A percentile compares a stretch with the other conserved stretches of the same genome.
Evolutionary conservation across 1,140 invertebrate genomes (phyloP).

Genomic region (Diorhabda carinulata): DNA sequence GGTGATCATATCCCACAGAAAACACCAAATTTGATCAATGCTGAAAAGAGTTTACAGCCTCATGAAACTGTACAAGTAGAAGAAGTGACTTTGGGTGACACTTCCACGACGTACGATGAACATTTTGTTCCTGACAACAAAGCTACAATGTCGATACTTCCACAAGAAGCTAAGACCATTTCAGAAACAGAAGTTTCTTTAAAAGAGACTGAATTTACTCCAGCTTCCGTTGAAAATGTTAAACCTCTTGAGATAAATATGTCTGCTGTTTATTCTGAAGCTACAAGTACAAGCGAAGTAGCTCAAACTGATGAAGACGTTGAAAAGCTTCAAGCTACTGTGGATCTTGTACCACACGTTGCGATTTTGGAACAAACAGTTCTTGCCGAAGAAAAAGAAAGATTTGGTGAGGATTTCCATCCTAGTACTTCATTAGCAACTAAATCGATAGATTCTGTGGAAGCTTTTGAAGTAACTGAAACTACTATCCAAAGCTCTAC

Average conservation of each 20-base stretch:
- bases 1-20: conserved; percentile 52
- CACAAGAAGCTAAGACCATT: conserved; percentile 62
- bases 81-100: conserved; percentile 50
- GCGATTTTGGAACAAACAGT: conserved; percentile 15
- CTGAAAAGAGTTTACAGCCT: conserved; percentile 51
- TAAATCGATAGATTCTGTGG: background rate
- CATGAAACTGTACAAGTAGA: conserved; percentile 58
- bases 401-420: background rate
- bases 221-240: conserved; percentile 41
- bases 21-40: conserved; percentile 49
- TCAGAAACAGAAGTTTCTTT: conserved; percentile 56
- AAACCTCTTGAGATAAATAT: conserved; percentile 40
- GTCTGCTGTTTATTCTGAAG: conserved; percentile 51
- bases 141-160: conserved; percentile 54
- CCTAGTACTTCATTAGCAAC: background rate
- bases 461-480: conserved; percentile 15
- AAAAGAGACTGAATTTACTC: conserved; percentile 55
- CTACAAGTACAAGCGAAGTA: conserved; percentile 49
- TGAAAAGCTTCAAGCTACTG: conserved; percentile 5
- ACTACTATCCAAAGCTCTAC: background rate
- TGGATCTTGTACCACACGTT: conserved; percentile 12
- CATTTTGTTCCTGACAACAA: conserved; percentile 36
- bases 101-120: conserved; percentile 37
- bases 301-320: conserved; percentile 46
- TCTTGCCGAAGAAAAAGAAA: conserved; percentile 13